Percentiles rank a stretch among this genome's conserved stretches.
phyloP scores from a whole-genome alignment of 2,113 vertebrate genomes.

The Datnioides undecimradiatus region DNA sequence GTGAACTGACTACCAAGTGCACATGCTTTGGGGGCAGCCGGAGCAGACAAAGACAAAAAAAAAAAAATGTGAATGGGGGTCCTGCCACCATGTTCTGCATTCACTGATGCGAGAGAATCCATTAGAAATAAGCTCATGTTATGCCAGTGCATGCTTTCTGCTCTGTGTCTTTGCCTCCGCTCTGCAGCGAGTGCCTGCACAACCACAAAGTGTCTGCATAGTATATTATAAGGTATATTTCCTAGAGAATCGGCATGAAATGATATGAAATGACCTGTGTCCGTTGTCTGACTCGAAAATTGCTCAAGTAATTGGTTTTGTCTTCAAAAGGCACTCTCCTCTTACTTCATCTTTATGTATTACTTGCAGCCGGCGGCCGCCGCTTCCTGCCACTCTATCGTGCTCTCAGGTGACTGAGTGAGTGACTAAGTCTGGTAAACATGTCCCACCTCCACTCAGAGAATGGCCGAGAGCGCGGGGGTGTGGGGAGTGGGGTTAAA shows the following conservation, averaged over 20 bases:
- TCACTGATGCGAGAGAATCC: slow-evolving; percentile 17
- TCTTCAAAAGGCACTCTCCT: slow-evolving; percentile 44
- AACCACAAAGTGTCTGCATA: not conserved
- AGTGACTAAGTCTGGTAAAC: slow-evolving; percentile 69
- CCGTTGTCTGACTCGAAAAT: slow-evolving; percentile 55
- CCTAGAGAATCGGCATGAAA: slow-evolving; percentile 48
- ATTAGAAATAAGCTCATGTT: slow-evolving; percentile 9
- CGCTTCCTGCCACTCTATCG: slow-evolving; percentile 30
- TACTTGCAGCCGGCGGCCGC: slow-evolving; percentile 12
- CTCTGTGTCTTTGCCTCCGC: not conserved
- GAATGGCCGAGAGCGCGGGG: no score
- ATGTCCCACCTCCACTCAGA: slow-evolving; percentile 46
- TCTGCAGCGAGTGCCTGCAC: not conserved
- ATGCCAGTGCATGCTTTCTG: not conserved
- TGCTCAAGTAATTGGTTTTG: slow-evolving; percentile 66
- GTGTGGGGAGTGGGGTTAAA: slow-evolving; percentile 15
- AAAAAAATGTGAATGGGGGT: not conserved
- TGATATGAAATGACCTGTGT: slow-evolving; percentile 59
- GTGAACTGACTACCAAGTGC: not conserved
- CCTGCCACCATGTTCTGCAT: slow-evolving; percentile 10
- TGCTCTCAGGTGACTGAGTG: slow-evolving; percentile 61
- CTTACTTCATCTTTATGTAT: slow-evolving; percentile 67
- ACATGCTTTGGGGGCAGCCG: not conserved
- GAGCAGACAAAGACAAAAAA: not conserved
- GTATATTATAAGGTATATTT: slow-evolving; percentile 43